Evolutionary conservation across 2,888 invertebrate genomes (phyloP), one percentile per base, ranked within the genome.

Genomic region (Metalampra italica): DNA sequence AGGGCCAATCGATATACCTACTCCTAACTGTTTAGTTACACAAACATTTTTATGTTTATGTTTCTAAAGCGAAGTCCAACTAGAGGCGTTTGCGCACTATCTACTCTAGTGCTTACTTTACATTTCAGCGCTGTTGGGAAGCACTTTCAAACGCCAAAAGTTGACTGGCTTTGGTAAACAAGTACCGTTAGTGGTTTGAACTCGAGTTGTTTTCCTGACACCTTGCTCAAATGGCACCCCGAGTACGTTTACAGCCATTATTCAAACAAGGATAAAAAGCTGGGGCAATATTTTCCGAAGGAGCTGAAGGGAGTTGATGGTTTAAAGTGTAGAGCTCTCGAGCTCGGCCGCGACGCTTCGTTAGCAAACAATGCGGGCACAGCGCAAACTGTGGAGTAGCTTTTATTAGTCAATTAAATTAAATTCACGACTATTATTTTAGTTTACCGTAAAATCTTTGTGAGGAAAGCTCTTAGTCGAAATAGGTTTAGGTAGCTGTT

Each of bases 241-340:
- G 70, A 84, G 86, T 83, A 83, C 85, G 76, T 82, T 86, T 83
- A 84, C 83, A 80, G 78, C 79, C 82, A 87, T 88, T 86, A 88
- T 88, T 88, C 88, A 87, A 89, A 88, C 87, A 86, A 86, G 84
- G 83, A 85, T 88, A 87, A 88, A 88, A 88, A 88, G 85, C 83
- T 78, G 68, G 74, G 83, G 82, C 83, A 86, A 89, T 88, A 89
- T 89, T 89, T 89, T 87, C 78, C 72, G 75, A 83, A 83, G 83
- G 79, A 83, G 72, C 80, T 71, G 83, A 80, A 78, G 79, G 77
- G 78, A 74, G 79, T 71, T 82, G 84, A 85, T 85, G 88, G 82
- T 86, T 88, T 86, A 86, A 85, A 88, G 87, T 86, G 88, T 82
- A 81, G 82, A 82, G 83, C 86, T 78, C 83, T 86, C 71, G 75